Base-by-base conservation (phyloP, 2,113 vertebrate genomes). In the Pedetes capensis region DNA sequence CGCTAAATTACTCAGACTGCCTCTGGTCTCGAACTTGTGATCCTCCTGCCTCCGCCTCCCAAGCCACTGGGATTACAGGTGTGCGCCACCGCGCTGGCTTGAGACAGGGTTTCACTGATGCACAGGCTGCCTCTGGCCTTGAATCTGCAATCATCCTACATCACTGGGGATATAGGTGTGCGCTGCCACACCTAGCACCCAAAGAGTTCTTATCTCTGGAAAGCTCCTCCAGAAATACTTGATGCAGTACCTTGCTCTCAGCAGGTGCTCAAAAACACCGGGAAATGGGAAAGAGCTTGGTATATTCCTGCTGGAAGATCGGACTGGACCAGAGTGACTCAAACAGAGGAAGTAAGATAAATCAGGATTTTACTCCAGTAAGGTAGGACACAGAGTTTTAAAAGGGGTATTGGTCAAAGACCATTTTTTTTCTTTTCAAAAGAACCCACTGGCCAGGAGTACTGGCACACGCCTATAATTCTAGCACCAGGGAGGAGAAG, bases 401-500 rank as follows among this genome's bases (percentile, higher is more conserved):
- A 76, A 59, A 23, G 68, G 6, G 37, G 17, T 59, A 32, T n/a
- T 39, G 68, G 68, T 47, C 37, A 22, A 61, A 69, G 89, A 74
- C 81, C 71, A 92, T 55, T 47, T 37, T n/a, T n/a, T 88, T 49
- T 68, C 72, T 90, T 95, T 87, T 37, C 22, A 89, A 89, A 94
- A 92, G 80, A 72, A 7, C 20, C 18, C 11, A 76, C 8, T 82
- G 57, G 79, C 57, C 27, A 34, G 20, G n/a, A 29, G 5, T 61
- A 57, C 23, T 6, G 37, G 53, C 37, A 61, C 57, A 25, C 11
- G 27, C 37, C 55, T 44, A 20, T 61, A 81, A 61, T 34, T 16
- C 39, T 39, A 63, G 27, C 14, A 25, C 3, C 59, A 18, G 61
- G 29, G 57, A 63, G 57, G 27, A 39, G 20, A 63, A 47, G 27